Percentiles rank a stretch among this genome's conserved stretches.
Conservation (phyloP, 1,140 invertebrate genomes). For the Triops cancriformis region DNA sequence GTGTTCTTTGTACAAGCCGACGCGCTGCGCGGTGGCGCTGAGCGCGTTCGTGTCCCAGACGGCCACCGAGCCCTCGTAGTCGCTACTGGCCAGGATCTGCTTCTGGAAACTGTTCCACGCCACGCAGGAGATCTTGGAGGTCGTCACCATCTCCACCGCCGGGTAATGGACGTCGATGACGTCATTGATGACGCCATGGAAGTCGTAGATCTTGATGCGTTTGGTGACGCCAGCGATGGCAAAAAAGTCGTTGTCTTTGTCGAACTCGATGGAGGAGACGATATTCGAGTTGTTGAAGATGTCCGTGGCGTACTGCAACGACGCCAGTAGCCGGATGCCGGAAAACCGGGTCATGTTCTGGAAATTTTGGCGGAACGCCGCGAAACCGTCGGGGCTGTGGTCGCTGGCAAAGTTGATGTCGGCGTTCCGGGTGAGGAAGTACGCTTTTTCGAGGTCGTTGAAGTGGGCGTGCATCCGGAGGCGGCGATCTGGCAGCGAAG, state of each 20-base stretch:
- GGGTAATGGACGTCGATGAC: constrained; percentile 86
- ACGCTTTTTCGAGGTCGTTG: constrained; percentile 81
- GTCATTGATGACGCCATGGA: constrained; percentile 72
- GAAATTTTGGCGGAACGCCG: constrained; percentile 75
- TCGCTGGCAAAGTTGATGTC: constrained; percentile 53
- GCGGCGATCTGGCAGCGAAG: constrained; percentile 51
- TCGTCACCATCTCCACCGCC: constrained; percentile 83
- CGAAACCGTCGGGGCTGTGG: constrained; percentile 48
- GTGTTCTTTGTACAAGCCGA: constrained; percentile 71
- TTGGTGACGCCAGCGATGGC: constrained; percentile 94
- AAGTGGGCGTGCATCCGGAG: constrained; percentile 77
- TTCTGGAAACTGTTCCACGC: constrained; percentile 93
- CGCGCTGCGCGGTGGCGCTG: constrained; percentile 54
- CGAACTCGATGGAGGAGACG: constrained; percentile 94
- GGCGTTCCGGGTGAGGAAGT: constrained; percentile 65
- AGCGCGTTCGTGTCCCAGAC: constrained; percentile 71
- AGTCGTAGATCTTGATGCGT: constrained; percentile 90
- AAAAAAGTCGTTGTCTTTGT: constrained; percentile 93
- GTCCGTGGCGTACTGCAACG: constrained; percentile 83
- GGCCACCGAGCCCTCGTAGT: constrained; percentile 89
- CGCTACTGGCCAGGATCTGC: constrained; percentile 77
- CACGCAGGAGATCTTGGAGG: constrained; percentile 89
- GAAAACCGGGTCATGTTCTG: constrained; percentile 81
- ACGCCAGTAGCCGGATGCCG: constrained; percentile 67
- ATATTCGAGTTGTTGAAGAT: constrained; percentile 83